Conservation (phyloP, 1,140 invertebrate genomes). For the Bombus waltoni region DNA sequence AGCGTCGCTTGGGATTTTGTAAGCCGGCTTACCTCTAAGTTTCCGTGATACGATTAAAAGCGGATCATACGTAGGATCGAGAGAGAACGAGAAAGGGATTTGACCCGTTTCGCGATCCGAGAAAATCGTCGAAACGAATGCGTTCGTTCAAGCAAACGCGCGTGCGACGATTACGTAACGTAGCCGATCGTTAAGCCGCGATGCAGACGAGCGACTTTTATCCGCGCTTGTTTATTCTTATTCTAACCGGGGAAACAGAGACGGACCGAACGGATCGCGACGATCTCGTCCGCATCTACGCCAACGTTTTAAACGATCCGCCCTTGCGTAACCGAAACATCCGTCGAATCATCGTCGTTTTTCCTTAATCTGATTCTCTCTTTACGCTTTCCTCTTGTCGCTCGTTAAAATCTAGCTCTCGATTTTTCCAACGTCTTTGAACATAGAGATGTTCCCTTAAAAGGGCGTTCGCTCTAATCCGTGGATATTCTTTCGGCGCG, state of each 20-base stretch:
- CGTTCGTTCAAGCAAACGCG: neutral
- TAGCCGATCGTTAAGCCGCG: no score
- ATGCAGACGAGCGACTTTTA: no score
- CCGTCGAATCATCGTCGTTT: neutral
- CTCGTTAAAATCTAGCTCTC: neutral
- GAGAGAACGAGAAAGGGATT: neutral
- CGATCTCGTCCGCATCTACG: no score
- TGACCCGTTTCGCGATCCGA: neutral
- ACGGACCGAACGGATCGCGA: no score
- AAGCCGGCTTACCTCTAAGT: neutral
- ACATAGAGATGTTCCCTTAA: neutral
- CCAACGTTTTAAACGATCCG: neutral
- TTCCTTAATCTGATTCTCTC: neutral
- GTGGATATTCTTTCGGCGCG: neutral
- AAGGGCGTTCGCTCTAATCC: slow-evolving; percentile 2
- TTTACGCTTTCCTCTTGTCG: neutral
- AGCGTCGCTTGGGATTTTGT: neutral
- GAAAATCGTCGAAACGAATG: neutral
- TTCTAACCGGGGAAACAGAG: no score
- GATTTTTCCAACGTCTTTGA: neutral
- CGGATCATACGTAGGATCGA: neutral
- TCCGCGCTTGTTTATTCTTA: no score
- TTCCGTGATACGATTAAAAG: neutral
- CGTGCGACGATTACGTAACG: neutral
- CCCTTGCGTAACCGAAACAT: neutral